Evolutionary conservation across 2,888 invertebrate species (phyloP), one percentile per base, ranked within the genome.

Genomic region (Griposia aprilina): DNA sequence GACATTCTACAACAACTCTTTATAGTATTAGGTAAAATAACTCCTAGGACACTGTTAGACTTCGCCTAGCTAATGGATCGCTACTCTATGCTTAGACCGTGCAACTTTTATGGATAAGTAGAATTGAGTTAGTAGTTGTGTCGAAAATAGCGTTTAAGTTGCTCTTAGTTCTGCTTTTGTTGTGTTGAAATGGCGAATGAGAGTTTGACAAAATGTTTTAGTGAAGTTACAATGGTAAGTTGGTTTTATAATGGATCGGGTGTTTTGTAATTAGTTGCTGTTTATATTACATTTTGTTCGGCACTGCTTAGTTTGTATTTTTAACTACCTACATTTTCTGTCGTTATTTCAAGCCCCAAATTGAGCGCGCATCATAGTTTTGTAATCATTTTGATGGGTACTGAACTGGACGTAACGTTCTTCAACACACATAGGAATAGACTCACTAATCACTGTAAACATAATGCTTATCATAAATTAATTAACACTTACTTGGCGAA

Each of bases 401-500:
- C 23, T 57, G 13, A n/a, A 13, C 57, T 36, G 36, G 11, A 30
- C 17, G 3, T 71, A 20, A 30, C 5, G 23, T 30, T 50, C 17
- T 17, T 75, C 1, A 30, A 23, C 6, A 65, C 20, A 20, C 15
- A 48, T 15, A 10, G 5, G 41, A 45, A 65, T n/a, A n/a, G 8
- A 17, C 2, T 55, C 17, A n/a, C n/a, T n/a, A n/a, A 17, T 57
- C 3, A 17, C 17, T n/a, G 11, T 26, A 26, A 20, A n/a, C n/a
- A n/a, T 52, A 68, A 65, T 41, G 8, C 23, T 30, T 6, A 17
- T 71, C 7, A 52, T n/a, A 15, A 30, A 30, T 60, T 3, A 67
- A 78, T 52, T 10, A 48, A 67, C 62, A 98, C 98, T 98, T 97
- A 98, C 98, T 98, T 94, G 98, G 98, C 75, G 98, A 98, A 96